These are phyloP conservation scores for Castor canadensis DNA, from an alignment of 2,113 vertebrate species.

Conservation along the genomic window DNA sequence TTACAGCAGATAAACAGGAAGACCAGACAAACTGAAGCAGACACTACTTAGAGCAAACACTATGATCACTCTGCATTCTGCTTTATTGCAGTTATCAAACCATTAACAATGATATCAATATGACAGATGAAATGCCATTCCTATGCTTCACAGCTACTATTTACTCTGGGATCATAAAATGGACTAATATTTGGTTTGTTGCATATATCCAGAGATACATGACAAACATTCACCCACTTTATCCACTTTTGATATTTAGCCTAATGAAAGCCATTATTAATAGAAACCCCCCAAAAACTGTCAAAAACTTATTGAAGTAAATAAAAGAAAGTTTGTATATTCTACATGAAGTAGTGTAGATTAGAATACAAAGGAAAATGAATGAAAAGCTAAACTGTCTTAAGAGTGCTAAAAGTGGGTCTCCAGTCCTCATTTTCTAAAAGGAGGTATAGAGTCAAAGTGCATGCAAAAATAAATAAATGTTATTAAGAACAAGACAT, in stretches of 20 bases:
- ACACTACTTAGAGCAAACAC: background rate
- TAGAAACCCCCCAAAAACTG: background rate
- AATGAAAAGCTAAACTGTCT: background rate
- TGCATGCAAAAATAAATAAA: background rate
- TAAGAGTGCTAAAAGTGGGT: background rate
- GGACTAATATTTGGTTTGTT: background rate
- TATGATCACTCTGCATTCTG: background rate
- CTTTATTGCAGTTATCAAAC: slow-evolving; percentile 36
- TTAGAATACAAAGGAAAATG: background rate
- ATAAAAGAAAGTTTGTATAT: background rate
- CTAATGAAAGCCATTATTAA: background rate
- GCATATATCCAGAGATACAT: background rate
- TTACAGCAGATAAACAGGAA: background rate
- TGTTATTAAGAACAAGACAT: background rate
- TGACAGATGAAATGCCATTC: background rate
- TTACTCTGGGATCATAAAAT: background rate
- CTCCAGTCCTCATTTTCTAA: background rate
- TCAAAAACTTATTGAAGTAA: background rate
- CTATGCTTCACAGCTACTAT: background rate
- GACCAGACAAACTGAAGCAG: background rate
- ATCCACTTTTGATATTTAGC: background rate
- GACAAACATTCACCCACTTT: background rate
- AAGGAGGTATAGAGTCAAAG: background rate
- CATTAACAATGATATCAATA: background rate
- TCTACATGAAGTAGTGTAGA: background rate